These are phyloP conservation scores for Nymphalis io DNA, from an alignment of 1,140 invertebrate genomes.

Conservation along the genomic window DNA sequence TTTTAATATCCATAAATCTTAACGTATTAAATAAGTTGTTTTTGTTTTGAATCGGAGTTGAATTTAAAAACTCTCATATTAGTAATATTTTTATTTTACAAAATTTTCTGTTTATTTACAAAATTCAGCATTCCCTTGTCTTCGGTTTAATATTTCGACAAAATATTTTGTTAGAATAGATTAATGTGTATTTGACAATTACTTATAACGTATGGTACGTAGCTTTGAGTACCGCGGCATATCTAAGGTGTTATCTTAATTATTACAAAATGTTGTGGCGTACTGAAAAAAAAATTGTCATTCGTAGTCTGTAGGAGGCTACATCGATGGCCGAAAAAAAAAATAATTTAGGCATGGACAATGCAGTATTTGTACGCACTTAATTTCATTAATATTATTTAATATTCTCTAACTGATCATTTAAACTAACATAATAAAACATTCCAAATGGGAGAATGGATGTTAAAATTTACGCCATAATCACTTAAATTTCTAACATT, in stretches of 20 bases:
- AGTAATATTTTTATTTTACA: too few species aligned
- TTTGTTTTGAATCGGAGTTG: too few species aligned
- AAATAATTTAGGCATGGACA: slow-evolving; percentile 52
- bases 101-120: neutral
- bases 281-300: slow-evolving; percentile 31
- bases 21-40: too few species aligned
- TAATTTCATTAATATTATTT: slow-evolving; percentile 43
- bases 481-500: slow-evolving; percentile 1
- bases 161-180: slow-evolving; percentile 4
- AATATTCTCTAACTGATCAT: slow-evolving; percentile 46
- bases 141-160: neutral
- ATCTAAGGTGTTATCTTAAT: slow-evolving; percentile 45
- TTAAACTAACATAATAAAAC: slow-evolving; percentile 42
- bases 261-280: slow-evolving; percentile 37
- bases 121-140: neutral
- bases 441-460: slow-evolving; percentile 57
- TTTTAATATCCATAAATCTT: too few species aligned
- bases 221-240: slow-evolving; percentile 60
- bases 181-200: slow-evolving; percentile 14
- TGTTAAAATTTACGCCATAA: slow-evolving; percentile 50
- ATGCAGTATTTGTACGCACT: slow-evolving; percentile 53
- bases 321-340: slow-evolving; percentile 55
- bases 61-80: too few species aligned
- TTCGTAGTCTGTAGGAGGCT: slow-evolving; percentile 61
- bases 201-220: slow-evolving; percentile 12